Percentiles rank a stretch among this genome's conserved stretches.
Conservation (phyloP, 2,113 vertebrate genomes). For the Candoia aspera region DNA sequence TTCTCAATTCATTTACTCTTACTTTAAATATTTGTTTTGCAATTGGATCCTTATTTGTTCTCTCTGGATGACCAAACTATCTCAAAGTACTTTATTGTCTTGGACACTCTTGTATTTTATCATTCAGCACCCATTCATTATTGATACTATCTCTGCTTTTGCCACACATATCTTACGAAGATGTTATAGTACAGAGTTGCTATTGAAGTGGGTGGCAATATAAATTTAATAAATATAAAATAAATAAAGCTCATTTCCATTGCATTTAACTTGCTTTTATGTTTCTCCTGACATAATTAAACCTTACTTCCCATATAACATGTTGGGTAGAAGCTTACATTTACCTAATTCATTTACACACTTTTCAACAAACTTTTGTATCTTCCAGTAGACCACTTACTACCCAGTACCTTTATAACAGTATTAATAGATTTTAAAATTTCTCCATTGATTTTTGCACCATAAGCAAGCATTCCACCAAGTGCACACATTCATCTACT, state of each 20-base stretch:
- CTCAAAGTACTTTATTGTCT: too few species aligned
- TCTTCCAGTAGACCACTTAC: not conserved
- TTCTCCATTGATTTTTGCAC: not conserved
- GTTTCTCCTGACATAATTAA: not conserved
- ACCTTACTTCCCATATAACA: not conserved
- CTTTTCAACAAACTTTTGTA: not conserved
- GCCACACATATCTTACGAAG: too few species aligned
- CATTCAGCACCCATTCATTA: too few species aligned
- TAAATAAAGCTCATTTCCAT: not conserved
- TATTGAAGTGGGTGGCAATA: too few species aligned
- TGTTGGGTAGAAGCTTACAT: not conserved
- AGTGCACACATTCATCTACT: not conserved
- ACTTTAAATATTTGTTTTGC: not conserved
- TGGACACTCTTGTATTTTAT: too few species aligned
- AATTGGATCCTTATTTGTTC: too few species aligned
- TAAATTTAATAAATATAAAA: not conserved
- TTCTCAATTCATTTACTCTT: not conserved
- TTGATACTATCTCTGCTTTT: too few species aligned
- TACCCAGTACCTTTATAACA: not conserved
- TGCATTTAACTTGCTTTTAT: too few species aligned
- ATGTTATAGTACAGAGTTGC: too few species aligned
- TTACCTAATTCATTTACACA: not conserved
- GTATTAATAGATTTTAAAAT: not conserved
- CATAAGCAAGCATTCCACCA: not conserved
- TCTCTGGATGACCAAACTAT: too few species aligned